Percentiles rank a stretch among this genome's conserved stretches.
Evolutionary conservation across 2,113 vertebrate genomes (phyloP).

Genomic region (Amazona vittata): DNA sequence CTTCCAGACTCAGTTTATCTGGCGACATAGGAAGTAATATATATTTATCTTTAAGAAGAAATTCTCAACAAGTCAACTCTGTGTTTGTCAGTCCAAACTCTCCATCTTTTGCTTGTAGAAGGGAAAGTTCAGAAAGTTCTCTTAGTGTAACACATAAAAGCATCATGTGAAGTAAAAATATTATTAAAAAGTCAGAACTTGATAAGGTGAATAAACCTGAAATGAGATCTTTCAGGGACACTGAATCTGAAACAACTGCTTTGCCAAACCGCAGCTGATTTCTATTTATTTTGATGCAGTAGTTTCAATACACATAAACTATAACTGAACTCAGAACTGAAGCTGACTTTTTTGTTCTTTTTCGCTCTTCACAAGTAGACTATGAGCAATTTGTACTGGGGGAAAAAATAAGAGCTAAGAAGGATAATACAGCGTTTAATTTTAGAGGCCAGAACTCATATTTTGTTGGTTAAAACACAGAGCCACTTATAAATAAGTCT

Average conservation of each 20-base stretch:
- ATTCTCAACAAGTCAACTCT: neutral
- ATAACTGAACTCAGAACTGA: neutral
- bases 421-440: neutral
- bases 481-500: neutral
- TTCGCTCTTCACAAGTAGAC: neutral
- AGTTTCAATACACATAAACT: neutral
- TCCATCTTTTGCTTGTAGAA: neutral
- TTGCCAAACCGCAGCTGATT: neutral
- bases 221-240: neutral
- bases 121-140: neutral
- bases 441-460: neutral
- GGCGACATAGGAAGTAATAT: neutral
- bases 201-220: neutral
- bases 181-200: neutral
- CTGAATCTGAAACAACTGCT: neutral
- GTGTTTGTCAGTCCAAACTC: neutral
- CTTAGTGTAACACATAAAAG: neutral
- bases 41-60: neutral
- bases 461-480: constrained; percentile 2
- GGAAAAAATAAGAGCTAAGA: neutral
- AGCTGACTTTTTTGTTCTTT: neutral
- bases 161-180: neutral
- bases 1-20: neutral
- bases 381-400: neutral
- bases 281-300: neutral